Conservation (phyloP, 2,888 invertebrate genomes). For the Tenodera sinensis region DNA sequence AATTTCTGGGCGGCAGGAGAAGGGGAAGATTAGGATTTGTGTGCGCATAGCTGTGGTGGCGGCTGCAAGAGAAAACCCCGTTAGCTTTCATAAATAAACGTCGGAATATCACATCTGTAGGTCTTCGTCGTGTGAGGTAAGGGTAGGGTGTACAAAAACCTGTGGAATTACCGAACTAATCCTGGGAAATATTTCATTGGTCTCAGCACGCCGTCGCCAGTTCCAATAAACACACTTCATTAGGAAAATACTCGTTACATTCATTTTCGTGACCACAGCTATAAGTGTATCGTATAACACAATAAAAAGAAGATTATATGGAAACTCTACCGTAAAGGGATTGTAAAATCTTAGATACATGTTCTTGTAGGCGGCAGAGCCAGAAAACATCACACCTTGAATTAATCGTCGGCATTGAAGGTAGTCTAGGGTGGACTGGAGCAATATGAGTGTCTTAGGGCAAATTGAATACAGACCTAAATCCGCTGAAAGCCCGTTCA, state of each 20-base stretch:
- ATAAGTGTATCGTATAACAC: too few species aligned
- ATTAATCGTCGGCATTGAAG: too few species aligned
- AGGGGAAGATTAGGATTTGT: background rate
- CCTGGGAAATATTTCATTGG: background rate
- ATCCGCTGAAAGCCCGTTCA: too few species aligned
- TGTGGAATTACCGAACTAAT: background rate
- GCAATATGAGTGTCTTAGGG: too few species aligned
- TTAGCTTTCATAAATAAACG: background rate
- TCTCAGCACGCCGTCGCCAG: background rate
- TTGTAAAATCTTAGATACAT: too few species aligned
- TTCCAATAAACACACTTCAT: background rate
- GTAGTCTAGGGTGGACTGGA: too few species aligned
- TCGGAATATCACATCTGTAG: background rate
- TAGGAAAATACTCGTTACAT: background rate
- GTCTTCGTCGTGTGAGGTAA: background rate
- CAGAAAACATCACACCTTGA: too few species aligned
- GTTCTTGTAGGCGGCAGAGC: too few species aligned
- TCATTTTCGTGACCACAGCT: too few species aligned
- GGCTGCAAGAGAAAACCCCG: background rate
- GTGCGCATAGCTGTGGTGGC: background rate
- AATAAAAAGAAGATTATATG: too few species aligned
- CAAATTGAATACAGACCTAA: too few species aligned
- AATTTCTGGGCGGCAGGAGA: background rate
- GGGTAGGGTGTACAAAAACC: background rate
- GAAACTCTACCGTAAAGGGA: too few species aligned